Base-by-base conservation (phyloP, 2,888 invertebrate species). In the Amblyjoppa fuscipennis region DNA sequence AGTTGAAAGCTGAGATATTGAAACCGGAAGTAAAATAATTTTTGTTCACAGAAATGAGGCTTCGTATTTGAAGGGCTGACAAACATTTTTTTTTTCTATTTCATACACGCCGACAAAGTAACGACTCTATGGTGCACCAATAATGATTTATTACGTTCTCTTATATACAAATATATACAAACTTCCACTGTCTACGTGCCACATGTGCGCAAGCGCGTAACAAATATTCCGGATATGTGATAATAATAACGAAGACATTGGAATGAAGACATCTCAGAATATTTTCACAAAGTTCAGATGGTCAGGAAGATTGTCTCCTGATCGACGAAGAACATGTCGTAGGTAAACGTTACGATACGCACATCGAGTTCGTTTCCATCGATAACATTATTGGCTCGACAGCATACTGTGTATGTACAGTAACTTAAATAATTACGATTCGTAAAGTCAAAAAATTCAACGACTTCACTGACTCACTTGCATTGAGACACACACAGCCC, bases 161-260 rank as follows among this genome's bases (percentile, higher is more conserved):
- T 56, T 87, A 87, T 88, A 69, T 88, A 88, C 85, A 88, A 87
- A 85, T 88, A 88, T 88, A 83, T 87, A 88, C 87, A 85, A 85
- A 81, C 66, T 20, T 78, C 76, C 28, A 41, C 31, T 28, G 9
- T 49, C 38, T 70, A 41, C 53, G 83, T 64, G 45, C 61, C 53
- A 25, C 71, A 71, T 75, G 34, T 64, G 45, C 69, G 31, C 49
- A 66, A 20, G 34, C 45, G 51, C 16, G 38, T 78, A 51, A 66
- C 25, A 56, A 73, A 69, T 28, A 76, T 66, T 49, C 25, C 20
- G 28, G 25, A 66, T 80, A 74, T 61, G 11, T 31, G 34, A 73
- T 31, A 59, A 59, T 38, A 59, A 73, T 13, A 38, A 61, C 69
- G 69, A 81, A 76, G 38, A 78, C 51, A 59, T 45, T 78, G 56